Percentiles rank a stretch among this genome's conserved stretches.
phyloP scores from a whole-genome alignment of 2,888 invertebrate genomes.

The Lysandra bellargus region DNA sequence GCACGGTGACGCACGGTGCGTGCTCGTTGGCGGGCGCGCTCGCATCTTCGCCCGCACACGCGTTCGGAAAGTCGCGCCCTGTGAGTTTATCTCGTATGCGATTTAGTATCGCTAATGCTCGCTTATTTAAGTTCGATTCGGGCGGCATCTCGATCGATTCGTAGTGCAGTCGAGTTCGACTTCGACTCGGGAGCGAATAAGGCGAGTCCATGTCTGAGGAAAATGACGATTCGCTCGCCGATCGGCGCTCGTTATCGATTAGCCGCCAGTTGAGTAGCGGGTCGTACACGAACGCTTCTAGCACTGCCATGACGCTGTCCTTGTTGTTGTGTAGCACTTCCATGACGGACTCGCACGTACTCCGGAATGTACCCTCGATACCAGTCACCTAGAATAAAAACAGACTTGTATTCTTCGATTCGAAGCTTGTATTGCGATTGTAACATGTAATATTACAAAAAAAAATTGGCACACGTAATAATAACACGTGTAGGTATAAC shows the following conservation, averaged over 20 bases:
- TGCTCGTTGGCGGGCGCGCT: background rate
- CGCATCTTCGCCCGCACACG: constrained; percentile 75
- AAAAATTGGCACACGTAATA: no score
- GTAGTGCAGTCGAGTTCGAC: constrained; percentile 63
- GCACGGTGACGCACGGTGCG: constrained; percentile 83
- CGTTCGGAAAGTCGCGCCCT: constrained; percentile 92
- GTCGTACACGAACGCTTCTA: constrained; percentile 99
- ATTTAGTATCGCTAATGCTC: constrained; percentile 94
- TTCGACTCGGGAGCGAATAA: constrained; percentile 64
- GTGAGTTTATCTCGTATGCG: constrained; percentile 97
- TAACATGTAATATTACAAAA: no score
- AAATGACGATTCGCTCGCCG: constrained; percentile 66
- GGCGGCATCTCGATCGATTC: constrained; percentile 78
- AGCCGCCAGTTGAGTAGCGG: constrained; percentile 98
- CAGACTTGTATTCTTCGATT: background rate
- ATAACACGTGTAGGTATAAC: no score
- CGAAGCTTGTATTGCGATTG: background rate
- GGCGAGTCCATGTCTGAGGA: constrained; percentile 69
- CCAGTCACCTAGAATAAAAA: constrained; percentile 88
- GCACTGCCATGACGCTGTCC: constrained; percentile 99
- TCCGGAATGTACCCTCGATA: constrained; percentile 97
- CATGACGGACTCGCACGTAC: constrained; percentile 99
- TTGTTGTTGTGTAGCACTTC: constrained; percentile 97
- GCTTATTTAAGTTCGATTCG: constrained; percentile 92
- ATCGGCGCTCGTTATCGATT: constrained; percentile 81